Conservation (phyloP, 2,888 invertebrate genomes). For the Ophion costatus region DNA sequence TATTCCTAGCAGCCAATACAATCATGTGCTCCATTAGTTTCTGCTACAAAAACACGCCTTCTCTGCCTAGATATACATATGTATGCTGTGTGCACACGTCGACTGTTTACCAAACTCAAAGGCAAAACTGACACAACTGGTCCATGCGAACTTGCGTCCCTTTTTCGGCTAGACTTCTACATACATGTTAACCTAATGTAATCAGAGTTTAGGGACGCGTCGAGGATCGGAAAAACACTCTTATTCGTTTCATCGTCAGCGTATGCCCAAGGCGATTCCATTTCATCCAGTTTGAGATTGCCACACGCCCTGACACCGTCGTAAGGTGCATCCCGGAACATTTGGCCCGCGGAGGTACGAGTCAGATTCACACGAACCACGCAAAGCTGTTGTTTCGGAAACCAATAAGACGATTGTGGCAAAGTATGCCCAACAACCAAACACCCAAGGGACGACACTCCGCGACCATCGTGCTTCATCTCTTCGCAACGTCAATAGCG, state of each 20-base stretch:
- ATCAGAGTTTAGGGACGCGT: conserved; percentile 38
- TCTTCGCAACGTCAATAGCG: background rate
- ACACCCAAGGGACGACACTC: background rate
- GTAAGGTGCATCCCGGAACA: background rate
- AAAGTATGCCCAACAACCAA: background rate
- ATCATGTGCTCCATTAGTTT: conserved; percentile 69
- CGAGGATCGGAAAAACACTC: conserved; percentile 8
- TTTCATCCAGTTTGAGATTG: background rate
- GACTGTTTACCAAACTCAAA: conserved; percentile 10
- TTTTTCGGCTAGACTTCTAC: background rate
- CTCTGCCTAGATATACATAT: conserved; percentile 6
- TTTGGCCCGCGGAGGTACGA: background rate
- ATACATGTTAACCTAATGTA: conserved; percentile 18
- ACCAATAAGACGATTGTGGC: background rate
- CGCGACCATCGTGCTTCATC: too few species aligned
- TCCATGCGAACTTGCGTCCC: background rate
- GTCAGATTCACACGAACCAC: background rate
- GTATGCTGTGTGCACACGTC: conserved; percentile 1
- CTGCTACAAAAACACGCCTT: conserved; percentile 54
- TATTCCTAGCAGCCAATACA: conserved; percentile 54
- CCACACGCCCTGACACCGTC: background rate
- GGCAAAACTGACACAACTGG: background rate
- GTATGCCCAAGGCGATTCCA: conserved; percentile 6
- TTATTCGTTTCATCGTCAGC: conserved; percentile 11
- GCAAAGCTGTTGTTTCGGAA: background rate